Evolutionary conservation across 2,888 invertebrate species (phyloP), one percentile per base, ranked within the genome.

Genomic region (Erebia aethiops): DNA sequence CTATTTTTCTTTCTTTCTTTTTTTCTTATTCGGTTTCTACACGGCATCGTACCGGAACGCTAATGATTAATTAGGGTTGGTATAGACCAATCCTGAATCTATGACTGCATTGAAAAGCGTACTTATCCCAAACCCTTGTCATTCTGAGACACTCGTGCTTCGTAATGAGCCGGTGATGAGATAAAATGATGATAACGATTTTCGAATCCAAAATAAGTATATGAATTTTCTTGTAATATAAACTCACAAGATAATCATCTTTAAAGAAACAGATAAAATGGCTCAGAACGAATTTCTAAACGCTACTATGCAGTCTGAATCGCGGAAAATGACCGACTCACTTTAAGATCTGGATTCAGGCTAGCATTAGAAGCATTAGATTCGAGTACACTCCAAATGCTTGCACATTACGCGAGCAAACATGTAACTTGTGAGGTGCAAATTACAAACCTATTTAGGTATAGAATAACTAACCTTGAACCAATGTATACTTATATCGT

Each of bases 341-440:
- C 68, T 67, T 70, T 57, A 58, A 68, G 21, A 71, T 65, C 67
- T 67, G 61, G 67, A 46, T 60, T 70, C 56, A 72, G 70, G 69
- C 71, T 60, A 65, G 52, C 65, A 74, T 74, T 71, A 70, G 58
- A 63, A 46, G 62, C 51, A 71, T 71, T 73, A 65, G 65, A 43
- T 69, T 62, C 68, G 56, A 70, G 41, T 68, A 64, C 67, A 16
- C 65, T 65, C 21, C 64, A 73, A 68, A 73, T 68, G 62, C 67
- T 51, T 68, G 63, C 67, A 65, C 67, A 70, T 73, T 70, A 71
- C 67, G 13, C 67, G 54, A 41, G 60, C 58, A 67, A 74, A 74
- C 61, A 68, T 73, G 51, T 70, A 58, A 58, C 66, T 56, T 51
- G 51, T 41, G n/a, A n/a, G n/a, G n/a, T n/a, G n/a, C n/a, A n/a